phyloP scores from a whole-genome alignment of 2,113 vertebrate genomes.

The Sander lucioperca region DNA sequence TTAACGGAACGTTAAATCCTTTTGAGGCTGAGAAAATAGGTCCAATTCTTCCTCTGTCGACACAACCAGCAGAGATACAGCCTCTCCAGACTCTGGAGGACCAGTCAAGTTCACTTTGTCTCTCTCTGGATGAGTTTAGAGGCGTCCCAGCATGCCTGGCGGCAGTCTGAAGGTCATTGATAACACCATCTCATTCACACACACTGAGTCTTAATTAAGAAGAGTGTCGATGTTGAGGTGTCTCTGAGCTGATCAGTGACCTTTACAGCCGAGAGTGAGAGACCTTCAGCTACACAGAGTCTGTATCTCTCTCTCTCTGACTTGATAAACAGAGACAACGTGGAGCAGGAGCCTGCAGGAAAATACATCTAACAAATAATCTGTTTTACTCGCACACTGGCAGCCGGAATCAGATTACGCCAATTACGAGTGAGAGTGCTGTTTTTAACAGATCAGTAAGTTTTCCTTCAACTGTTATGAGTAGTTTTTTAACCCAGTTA shows the following conservation, averaged over 20 bases:
- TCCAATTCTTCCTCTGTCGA: not conserved
- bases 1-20: not conserved
- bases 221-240: slow-evolving; percentile 12
- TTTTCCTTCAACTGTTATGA: too few relatives aligned
- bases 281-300: slow-evolving; percentile 16
- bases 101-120: not conserved
- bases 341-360: too few relatives aligned
- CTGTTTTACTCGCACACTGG: too few relatives aligned
- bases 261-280: slow-evolving; percentile 32
- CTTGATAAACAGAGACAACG: too few relatives aligned
- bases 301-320: not conserved
- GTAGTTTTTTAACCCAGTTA: too few relatives aligned
- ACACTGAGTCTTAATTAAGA: slow-evolving; percentile 46
- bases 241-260: slow-evolving; percentile 40
- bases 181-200: slow-evolving; percentile 17
- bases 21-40: not conserved
- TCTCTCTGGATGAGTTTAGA: not conserved
- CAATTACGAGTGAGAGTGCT: too few relatives aligned
- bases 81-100: not conserved
- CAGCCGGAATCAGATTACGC: too few relatives aligned
- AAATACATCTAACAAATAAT: too few relatives aligned
- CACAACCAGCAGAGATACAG: too few relatives aligned
- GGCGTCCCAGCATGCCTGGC: slow-evolving; percentile 20
- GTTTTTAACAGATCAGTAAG: too few relatives aligned
- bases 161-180: slow-evolving; percentile 34